Percentiles rank a stretch among this genome's conserved stretches.
These are phyloP conservation scores for Caenorhabditis sp. DNA, from an alignment of 2,888 invertebrate genomes.

Conservation along the genomic window DNA sequence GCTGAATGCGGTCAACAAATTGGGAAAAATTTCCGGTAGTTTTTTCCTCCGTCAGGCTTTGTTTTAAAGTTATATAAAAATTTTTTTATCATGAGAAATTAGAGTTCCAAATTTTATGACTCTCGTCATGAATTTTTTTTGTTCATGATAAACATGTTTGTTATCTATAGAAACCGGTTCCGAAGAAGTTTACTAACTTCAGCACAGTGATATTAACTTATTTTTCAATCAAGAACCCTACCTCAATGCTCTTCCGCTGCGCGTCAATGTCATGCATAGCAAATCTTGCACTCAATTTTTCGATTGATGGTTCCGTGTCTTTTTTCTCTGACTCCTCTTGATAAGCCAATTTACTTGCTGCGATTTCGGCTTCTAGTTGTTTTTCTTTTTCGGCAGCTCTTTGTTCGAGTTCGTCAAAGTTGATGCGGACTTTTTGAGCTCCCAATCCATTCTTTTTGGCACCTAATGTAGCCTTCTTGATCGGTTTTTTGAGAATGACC, in stretches of 20 bases:
- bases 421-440: slow-evolving; percentile 88
- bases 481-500: slow-evolving; percentile 76
- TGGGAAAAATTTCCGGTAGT: too few species aligned
- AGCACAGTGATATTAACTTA: not conserved
- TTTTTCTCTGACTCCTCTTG: slow-evolving; percentile 33
- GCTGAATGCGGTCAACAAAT: too few species aligned
- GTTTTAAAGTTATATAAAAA: too few species aligned
- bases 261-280: slow-evolving; percentile 82
- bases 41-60: too few species aligned
- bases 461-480: slow-evolving; percentile 74
- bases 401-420: slow-evolving; percentile 92
- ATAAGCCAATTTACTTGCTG: slow-evolving; percentile 46
- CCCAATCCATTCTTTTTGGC: slow-evolving; percentile 88
- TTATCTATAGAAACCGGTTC: too few species aligned
- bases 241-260: slow-evolving; percentile 69
- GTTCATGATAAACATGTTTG: too few species aligned
- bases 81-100: too few species aligned
- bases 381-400: slow-evolving; percentile 86
- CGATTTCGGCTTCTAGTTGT: slow-evolving; percentile 71
- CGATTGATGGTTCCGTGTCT: slow-evolving; percentile 19
- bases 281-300: slow-evolving; percentile 73
- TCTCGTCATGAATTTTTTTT: too few species aligned
- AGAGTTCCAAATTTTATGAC: too few species aligned
- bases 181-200: not conserved
- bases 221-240: slow-evolving; percentile 7